Evolutionary conservation across 2,888 invertebrate genomes (phyloP).

Genomic region (Cancer borealis): DNA sequence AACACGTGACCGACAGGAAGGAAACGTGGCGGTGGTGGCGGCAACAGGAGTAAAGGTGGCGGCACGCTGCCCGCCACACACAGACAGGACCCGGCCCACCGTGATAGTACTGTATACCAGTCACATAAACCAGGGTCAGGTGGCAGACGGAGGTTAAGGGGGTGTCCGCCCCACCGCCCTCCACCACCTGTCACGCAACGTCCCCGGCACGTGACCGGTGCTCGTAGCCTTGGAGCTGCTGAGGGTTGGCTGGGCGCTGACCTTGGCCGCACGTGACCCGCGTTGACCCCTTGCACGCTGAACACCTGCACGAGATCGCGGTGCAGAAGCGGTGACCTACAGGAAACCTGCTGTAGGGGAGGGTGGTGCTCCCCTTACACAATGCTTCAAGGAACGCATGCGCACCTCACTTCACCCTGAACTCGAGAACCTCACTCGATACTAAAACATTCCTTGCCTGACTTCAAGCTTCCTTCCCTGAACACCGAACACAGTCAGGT

Average conservation of each 20-base stretch:
- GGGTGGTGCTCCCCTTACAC: neutral
- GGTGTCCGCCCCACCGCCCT: neutral
- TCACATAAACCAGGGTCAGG: neutral
- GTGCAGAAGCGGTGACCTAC: conserved; percentile 11
- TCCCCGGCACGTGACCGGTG: conserved; percentile 31
- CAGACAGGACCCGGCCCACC: neutral
- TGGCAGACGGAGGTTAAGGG: conserved; percentile 11
- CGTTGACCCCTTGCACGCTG: neutral
- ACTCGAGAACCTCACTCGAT: conserved; percentile 38
- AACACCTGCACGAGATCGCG: conserved; percentile 7
- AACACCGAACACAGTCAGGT: neutral
- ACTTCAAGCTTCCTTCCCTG: neutral
- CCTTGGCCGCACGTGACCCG: conserved; percentile 41
- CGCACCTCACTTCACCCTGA: conserved; percentile 32
- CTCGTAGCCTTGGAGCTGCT: conserved; percentile 32
- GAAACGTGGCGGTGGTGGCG: conserved; percentile 1
- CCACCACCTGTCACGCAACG: conserved; percentile 35
- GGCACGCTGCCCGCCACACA: conserved; percentile 24
- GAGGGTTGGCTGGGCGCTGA: conserved; percentile 4
- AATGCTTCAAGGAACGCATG: neutral
- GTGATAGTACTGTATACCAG: neutral
- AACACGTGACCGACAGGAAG: conserved; percentile 34
- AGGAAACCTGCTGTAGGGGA: neutral
- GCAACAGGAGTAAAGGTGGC: neutral
- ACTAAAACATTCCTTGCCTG: conserved; percentile 25